Percentiles rank a stretch among this genome's conserved stretches.
Conservation (phyloP, 2,113 vertebrate species). For the Pseudorhombus dupliciocellatus region DNA sequence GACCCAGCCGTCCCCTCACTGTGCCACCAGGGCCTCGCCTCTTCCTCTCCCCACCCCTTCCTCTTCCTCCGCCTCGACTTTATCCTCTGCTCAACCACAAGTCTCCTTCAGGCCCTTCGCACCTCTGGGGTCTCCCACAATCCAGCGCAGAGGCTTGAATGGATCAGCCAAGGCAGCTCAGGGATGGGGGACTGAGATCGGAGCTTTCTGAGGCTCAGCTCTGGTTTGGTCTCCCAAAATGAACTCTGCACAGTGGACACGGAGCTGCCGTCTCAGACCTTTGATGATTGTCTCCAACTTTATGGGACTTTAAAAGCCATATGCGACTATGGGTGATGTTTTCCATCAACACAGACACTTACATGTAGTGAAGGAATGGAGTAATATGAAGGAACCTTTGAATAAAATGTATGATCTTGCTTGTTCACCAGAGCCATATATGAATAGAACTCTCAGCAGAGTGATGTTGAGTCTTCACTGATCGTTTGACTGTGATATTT, state of each 20-base stretch:
- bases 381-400: conserved; percentile 51
- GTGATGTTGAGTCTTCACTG: conserved; percentile 49
- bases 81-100: conserved; percentile 62
- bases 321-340: conserved; percentile 49
- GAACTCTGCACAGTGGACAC: conserved; percentile 44
- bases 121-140: conserved; percentile 73
- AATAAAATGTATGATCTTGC: conserved; percentile 32
- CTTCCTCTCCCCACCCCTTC: conserved; percentile 69
- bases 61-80: conserved; percentile 65
- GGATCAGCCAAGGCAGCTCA: conserved; percentile 78
- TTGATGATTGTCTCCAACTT: conserved; percentile 48
- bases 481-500: conserved; percentile 68
- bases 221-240: conserved; percentile 32
- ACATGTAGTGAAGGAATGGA: conserved; percentile 32
- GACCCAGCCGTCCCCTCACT: conserved; percentile 75
- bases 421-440: conserved; percentile 65
- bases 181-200: conserved; percentile 90
- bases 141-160: conserved; percentile 71
- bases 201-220: conserved; percentile 87
- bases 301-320: conserved; percentile 71
- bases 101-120: conserved; percentile 82
- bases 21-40: conserved; percentile 74
- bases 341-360: conserved; percentile 51
- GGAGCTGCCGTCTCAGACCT: conserved; percentile 32
- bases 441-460: conserved; percentile 26